Percentiles rank a stretch among this genome's conserved stretches.
phyloP scores from a whole-genome alignment of 2,888 invertebrate genomes.

The Chromoteleia sp. region DNA sequence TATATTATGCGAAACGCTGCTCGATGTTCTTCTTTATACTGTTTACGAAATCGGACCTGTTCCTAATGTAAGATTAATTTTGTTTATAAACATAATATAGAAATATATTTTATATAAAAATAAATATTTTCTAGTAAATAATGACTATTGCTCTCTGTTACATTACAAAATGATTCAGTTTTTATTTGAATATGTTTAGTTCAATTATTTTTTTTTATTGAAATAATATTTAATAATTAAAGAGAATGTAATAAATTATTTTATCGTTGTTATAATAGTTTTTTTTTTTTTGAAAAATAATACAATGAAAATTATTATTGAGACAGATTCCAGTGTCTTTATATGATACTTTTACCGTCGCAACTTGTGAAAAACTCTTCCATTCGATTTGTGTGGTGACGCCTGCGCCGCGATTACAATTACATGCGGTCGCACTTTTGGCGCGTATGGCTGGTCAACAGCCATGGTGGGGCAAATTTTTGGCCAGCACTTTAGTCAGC shows the following conservation, averaged over 20 bases:
- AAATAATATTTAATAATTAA: too few relatives aligned
- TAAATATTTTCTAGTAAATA: too few relatives aligned
- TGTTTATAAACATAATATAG: neutral
- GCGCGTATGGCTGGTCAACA: slow-evolving; percentile 91
- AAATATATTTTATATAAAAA: neutral
- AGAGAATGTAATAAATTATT: neutral
- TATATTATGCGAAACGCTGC: slow-evolving; percentile 91
- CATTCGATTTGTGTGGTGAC: slow-evolving; percentile 89
- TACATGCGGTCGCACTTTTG: slow-evolving; percentile 91
- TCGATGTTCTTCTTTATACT: slow-evolving; percentile 92
- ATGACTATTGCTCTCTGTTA: too few relatives aligned
- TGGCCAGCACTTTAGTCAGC: slow-evolving; percentile 92
- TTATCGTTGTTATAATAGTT: too few relatives aligned
- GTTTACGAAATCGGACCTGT: slow-evolving; percentile 87
- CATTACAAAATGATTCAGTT: too few relatives aligned
- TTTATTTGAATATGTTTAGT: neutral
- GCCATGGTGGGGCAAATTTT: slow-evolving; percentile 95
- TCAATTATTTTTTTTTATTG: slow-evolving; percentile 14
- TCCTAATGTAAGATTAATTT: slow-evolving; percentile 78
- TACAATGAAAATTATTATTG: neutral
- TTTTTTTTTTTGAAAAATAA: too few relatives aligned
- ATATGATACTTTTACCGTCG: slow-evolving; percentile 77
- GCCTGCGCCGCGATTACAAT: slow-evolving; percentile 92
- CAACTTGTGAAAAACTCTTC: slow-evolving; percentile 88
- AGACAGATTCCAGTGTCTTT: slow-evolving; percentile 82